Conservation (phyloP, 2,797 vertebrate genomes). For the Morus bassanus region DNA sequence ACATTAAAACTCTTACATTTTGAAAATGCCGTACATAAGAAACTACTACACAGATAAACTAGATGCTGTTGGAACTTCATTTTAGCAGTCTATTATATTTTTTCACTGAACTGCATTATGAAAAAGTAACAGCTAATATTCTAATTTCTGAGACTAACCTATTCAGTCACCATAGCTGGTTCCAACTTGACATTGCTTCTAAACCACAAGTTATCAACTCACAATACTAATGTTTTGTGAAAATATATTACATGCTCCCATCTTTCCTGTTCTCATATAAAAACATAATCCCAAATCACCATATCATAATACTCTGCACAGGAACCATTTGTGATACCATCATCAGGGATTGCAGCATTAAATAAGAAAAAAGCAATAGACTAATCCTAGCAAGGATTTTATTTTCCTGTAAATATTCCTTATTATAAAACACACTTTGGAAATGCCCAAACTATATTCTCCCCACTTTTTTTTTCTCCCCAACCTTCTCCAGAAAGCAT, state of each 20-base stretch:
- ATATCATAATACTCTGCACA: neutral
- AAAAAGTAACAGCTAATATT: neutral
- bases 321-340: neutral
- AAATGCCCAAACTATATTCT: neutral
- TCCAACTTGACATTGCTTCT: neutral
- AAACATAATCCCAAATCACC: constrained; percentile 28
- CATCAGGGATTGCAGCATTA: constrained; percentile 5
- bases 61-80: neutral
- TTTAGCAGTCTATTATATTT: neutral
- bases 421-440: neutral
- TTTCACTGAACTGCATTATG: neutral
- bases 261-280: neutral
- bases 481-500: neutral
- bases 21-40: neutral
- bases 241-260: neutral
- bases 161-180: neutral
- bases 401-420: neutral
- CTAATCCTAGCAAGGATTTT: neutral
- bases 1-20: neutral
- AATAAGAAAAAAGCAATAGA: constrained; percentile 11
- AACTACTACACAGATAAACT: neutral
- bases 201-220: neutral
- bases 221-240: neutral
- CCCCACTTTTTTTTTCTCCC: neutral
- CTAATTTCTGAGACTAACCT: neutral